These are phyloP conservation scores for Leucoraja ocellata DNA, from an alignment of 2,797 vertebrate genomes.

Conservation along the genomic window DNA sequence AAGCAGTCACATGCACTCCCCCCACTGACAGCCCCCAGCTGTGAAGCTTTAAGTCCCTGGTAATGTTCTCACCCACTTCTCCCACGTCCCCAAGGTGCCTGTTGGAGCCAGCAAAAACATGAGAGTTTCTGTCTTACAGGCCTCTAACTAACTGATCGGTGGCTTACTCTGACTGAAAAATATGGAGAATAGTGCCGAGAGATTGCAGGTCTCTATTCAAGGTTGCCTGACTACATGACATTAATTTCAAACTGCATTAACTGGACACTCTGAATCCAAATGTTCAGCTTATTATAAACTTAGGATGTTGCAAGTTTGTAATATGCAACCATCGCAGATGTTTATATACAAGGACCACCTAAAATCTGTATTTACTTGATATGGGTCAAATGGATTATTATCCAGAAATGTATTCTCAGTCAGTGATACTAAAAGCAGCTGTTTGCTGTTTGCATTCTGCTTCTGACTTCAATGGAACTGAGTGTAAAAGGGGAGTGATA, in stretches of 20 bases:
- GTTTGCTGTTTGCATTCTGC: no score
- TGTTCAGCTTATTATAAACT: not conserved
- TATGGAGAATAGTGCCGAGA: not conserved
- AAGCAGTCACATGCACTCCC: not conserved
- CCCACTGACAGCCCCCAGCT: not conserved
- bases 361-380: not conserved
- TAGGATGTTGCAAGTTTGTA: not conserved
- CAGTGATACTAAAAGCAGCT: no score
- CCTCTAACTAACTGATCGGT: not conserved
- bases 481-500: no score
- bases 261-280: not conserved
- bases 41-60: not conserved
- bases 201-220: not conserved
- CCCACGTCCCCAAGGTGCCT: not conserved
- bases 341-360: not conserved
- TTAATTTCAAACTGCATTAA: not conserved
- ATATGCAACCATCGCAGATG: not conserved
- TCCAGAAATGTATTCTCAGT: no score
- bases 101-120: not conserved
- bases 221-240: no score
- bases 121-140: not conserved
- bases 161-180: not conserved
- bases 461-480: no score
- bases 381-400: not conserved
- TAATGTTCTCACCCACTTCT: not conserved